Base-by-base conservation (phyloP, 2,888 invertebrate genomes). In the Papilio protenor region DNA sequence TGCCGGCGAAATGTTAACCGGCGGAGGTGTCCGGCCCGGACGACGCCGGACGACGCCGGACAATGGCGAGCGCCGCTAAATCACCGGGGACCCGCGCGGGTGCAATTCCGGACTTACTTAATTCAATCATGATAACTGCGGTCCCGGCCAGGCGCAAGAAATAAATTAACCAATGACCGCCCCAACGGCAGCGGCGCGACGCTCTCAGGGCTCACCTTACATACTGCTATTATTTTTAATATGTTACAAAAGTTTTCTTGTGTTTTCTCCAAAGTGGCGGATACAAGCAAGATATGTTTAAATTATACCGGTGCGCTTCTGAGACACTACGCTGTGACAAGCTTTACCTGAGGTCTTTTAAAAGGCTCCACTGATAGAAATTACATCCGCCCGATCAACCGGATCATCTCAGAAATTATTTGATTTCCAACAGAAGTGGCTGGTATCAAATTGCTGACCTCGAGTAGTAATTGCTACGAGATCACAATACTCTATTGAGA, bases 101-200 rank as follows among this genome's bases (percentile, higher is more conserved):
- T 87, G 89, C 90, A 87, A 86, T 87, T 85, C 86, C 86, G 82
- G 84, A 83, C 87, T 89, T 89, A 89, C 90, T 92, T 94, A 93
- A 95, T 95, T 94, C 94, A 94, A 94, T 95, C 94, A 91, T 90
- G 94, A 94, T 95, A 94, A 93, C 94, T 92, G 93, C 90, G 90
- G 88, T 87, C 90, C 87, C 87, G 85, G 85, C 82, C 87, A 84
- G 86, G 87, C 87, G 90, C 91, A 92, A 94, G 89, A 94, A 94
- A 93, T 94, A 92, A 92, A 94, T 94, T 93, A 93, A 93, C 93
- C 94, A 90, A 91, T 91, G 93, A 89, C 91, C 90, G 89, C 89
- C 89, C 88, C 84, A 83, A 86, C 85, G 64, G 21, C 18, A 33
- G 2, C n/a, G 40, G 33, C 59, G 59, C 18, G 18, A 16, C 4